Evolutionary conservation across 2,888 invertebrate genomes (phyloP), one percentile per base, ranked within the genome.

Genomic region (Marronus borbonicus): DNA sequence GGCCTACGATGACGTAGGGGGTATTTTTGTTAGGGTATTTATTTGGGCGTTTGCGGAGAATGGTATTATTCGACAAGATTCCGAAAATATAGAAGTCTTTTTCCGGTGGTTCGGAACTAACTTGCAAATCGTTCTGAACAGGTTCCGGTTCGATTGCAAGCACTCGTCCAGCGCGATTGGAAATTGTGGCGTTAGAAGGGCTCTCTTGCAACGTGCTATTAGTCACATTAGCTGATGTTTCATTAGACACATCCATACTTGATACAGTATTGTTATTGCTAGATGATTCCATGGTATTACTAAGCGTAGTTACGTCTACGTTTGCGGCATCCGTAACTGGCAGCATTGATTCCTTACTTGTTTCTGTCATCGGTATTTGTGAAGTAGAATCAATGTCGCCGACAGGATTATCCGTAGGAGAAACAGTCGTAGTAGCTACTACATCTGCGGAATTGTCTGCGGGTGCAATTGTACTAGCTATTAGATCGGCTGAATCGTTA

Each of bases 11-110:
- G 84, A 94, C 92, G 88, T 93, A 94, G 82, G 94, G 94, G 84
- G 93, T 90, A 86, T 93, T 92, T 89, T 93, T 93, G 85, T 92
- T 89, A 86, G 93, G 93, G 88, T 93, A 90, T 85, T 91, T 87
- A 87, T 92, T 92, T 83, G 94, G 93, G 83, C 93, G 91, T 89
- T 94, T 94, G 88, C 94, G 92, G 87, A 94, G 93, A 88, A 95
- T 93, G 82, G 94, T 94, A 89, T 94, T 94, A 88, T 95, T 94
- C 80, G 94, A 93, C 84, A 94, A 91, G 84, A 95, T 93, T 84
- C 94, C 94, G 86, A 94, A 95, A 83, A 94, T 92, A 81, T 92
- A 91, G 86, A 93, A 94, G 89, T 94, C 94, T 88, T 92, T 91
- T 85, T 92, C 91, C 76, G 93, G 92, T 49, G 85, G 81, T 52